Base-by-base conservation (phyloP, 2,888 invertebrate genomes). In the Onthophagus sagittarius region DNA sequence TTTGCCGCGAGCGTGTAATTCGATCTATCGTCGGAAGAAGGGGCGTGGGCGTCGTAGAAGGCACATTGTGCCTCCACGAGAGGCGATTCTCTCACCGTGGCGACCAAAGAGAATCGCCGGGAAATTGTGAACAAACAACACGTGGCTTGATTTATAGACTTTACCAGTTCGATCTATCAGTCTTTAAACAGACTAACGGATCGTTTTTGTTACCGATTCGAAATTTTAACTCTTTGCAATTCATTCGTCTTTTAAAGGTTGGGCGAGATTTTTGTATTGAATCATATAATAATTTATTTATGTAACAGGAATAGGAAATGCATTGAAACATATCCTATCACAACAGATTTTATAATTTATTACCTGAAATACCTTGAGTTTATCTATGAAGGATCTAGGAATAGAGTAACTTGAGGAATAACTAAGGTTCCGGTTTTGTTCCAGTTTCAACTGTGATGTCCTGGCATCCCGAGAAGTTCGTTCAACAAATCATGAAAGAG, bases 1-100 rank as follows among this genome's bases (percentile, higher is more conserved):
- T 73, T 71, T 73, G 62, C 63, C 33, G 69, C 62, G 63, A 33
- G 63, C 62, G 71, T 67, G 71, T 73, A 71, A 73, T 73, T 67
- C 67, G 67, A 67, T 67, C 67, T 67, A 67, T 67, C 67, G 67
- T 69, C 72, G 31, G 31, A 62, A 53, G 70, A 53, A 69, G 63
- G 70, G 62, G 71, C 15, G 73, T 64, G 67, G 64, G 71, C 62
- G 64, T 64, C 63, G 64, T 23, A 23, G 23, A 23, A 15, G 33
- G 63, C 53, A 14, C 5, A 73, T 71, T 73, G 71, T 73, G 64
- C 15, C 71, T 64, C 70, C 62, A 53, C 31, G 73, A 64, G 23
- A 64, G 64, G 64, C n/a, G 13, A 14, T 64, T 23, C 15, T n/a
- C 23, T 67, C 67, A 15, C 15, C 23, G 23, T 23, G 13, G 23